Conservation (phyloP, 2,888 invertebrate species). For the Dolichomitus sp. region DNA sequence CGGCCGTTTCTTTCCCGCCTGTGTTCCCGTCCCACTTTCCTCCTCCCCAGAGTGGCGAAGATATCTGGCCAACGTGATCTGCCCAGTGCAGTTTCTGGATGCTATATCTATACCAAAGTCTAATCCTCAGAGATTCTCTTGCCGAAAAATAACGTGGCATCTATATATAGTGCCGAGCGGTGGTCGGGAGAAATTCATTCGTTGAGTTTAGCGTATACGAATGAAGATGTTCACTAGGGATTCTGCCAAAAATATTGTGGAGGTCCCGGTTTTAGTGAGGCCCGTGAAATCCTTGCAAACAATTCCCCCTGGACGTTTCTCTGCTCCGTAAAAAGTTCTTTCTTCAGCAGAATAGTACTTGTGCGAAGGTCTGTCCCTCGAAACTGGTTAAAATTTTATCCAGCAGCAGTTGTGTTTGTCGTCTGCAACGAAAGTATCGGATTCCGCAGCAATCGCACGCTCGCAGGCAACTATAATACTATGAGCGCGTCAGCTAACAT, state of each 20-base stretch:
- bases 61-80: slow-evolving; percentile 36
- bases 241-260: slow-evolving; percentile 52
- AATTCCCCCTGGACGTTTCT: slow-evolving; percentile 15
- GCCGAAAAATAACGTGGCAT: slow-evolving; percentile 43
- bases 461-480: slow-evolving; percentile 5
- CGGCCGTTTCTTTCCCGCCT: slow-evolving; percentile 42
- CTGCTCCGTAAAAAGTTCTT: slow-evolving; percentile 49
- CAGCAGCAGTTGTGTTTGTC: slow-evolving; percentile 10
- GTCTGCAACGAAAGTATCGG: background rate
- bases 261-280: slow-evolving; percentile 36
- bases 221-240: slow-evolving; percentile 24
- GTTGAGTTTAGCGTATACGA: slow-evolving; percentile 30
- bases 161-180: slow-evolving; percentile 5
- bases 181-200: slow-evolving; percentile 21
- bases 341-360: slow-evolving; percentile 5
- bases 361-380: slow-evolving; percentile 18
- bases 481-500: slow-evolving; percentile 25
- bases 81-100: slow-evolving; percentile 29
- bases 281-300: slow-evolving; percentile 42
- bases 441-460: slow-evolving; percentile 1
- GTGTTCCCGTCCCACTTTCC: slow-evolving; percentile 27
- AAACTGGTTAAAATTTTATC: background rate
- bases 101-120: slow-evolving; percentile 31
- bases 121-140: slow-evolving; percentile 63
- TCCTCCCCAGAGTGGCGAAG: slow-evolving; percentile 33